Base-by-base conservation (phyloP, 2,797 vertebrate species). In the Enteromius anoplus region DNA sequence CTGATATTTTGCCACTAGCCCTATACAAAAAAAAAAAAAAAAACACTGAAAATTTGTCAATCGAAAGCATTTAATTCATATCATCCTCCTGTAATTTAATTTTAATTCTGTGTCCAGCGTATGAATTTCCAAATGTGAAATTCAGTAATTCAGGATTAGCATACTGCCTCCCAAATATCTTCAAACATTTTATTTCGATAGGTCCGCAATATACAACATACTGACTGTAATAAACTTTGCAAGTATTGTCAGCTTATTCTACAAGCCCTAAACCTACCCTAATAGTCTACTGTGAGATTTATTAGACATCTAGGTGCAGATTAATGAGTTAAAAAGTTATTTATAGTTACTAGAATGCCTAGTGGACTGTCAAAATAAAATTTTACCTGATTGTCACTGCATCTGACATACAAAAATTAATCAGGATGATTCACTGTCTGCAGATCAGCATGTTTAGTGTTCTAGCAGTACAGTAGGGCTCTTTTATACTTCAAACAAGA, bases 381-480 rank as follows among this genome's bases (percentile, higher is more conserved):
- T 10, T 9, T 11, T 12, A 45, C 42, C 42, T 53, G 49, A 37
- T 53, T 34, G 47, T 73, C 71, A 53, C 17, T 34, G 21, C 29
- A n/a, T n/a, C 29, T 23, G 32, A 40, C 51, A 75, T 37, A 14
- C 23, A 55, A 37, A 26, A 64, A 76, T 21, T 73, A 21, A 15
- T 49, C 71, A 11, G 42, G 7, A 64, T 29, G 55, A 78, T 64
- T 78, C 40, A 64, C 5, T 64, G 60, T 65, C 26, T 65, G 11
- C 40, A 47, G 19, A 49, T 78, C 26, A n/a, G 75, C 4, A 29
- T 64, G 58, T 78, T 78, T 26, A 14, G 42, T 65, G 45, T 60
- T 45, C 23, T 29, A 76, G 37, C n/a, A 11, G 58, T 64, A 17
- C 23, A 66, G 34, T 37, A 66, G 19, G 17, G 12, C 40, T 77